A percentile compares a stretch with the other conserved stretches of the same genome.
phyloP scores from a whole-genome alignment of 2,888 invertebrate species.

The Parthenolecanium corni region DNA sequence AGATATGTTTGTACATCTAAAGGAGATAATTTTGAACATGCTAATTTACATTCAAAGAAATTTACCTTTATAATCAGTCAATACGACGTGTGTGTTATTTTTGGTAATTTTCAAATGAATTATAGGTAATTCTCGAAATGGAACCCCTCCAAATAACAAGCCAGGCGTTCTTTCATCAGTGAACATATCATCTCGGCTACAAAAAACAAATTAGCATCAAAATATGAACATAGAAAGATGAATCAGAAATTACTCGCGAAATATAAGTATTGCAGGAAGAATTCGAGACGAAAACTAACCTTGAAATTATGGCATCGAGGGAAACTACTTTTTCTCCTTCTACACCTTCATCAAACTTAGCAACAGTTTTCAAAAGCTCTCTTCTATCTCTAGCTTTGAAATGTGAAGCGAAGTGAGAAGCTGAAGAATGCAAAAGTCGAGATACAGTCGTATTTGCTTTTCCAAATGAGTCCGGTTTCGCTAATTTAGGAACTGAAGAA shows the following conservation, averaged over 20 bases:
- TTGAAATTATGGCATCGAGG: slow-evolving; percentile 56
- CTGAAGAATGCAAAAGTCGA: not conserved
- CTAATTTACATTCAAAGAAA: slow-evolving; percentile 12
- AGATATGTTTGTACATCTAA: not conserved
- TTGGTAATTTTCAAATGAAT: slow-evolving; percentile 67
- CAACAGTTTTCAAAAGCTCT: not conserved
- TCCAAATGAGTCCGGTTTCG: too few relatives aligned
- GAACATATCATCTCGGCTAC: slow-evolving; percentile 56
- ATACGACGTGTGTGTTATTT: slow-evolving; percentile 77
- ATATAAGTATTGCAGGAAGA: not conserved
- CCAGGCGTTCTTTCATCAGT: slow-evolving; percentile 62
- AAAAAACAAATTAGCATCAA: slow-evolving; percentile 1
- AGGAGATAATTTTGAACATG: too few relatives aligned
- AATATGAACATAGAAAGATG: not conserved
- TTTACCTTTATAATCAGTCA: slow-evolving; percentile 58
- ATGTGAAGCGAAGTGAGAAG: not conserved
- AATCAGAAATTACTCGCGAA: not conserved
- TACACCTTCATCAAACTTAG: slow-evolving; percentile 57
- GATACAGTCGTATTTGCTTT: not conserved
- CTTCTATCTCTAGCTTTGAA: slow-evolving; percentile 12
- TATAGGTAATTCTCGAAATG: slow-evolving; percentile 69
- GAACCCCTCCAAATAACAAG: slow-evolving; percentile 59
- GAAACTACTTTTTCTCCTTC: slow-evolving; percentile 60
- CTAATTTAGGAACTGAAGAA: too few relatives aligned
- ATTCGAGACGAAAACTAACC: slow-evolving; percentile 36